A percentile compares a stretch with the other conserved stretches of the same genome.
These are phyloP conservation scores for Amia ocellicauda DNA, from an alignment of 2,113 vertebrate genomes.

Conservation along the genomic window DNA sequence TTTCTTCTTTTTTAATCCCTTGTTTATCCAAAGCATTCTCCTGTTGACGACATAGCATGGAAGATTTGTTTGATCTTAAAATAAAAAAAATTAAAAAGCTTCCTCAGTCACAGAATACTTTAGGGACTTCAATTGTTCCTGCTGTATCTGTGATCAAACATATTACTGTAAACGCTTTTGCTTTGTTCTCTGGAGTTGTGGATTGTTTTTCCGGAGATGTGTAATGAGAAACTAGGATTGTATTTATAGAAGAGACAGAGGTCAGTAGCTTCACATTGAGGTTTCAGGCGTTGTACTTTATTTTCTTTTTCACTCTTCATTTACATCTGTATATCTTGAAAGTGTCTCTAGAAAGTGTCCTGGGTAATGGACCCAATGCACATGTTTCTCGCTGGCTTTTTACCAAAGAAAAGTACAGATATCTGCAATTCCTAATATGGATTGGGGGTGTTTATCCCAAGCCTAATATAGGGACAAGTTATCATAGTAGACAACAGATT, in stretches of 20 bases:
- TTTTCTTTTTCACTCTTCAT: background rate
- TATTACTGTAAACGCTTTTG: background rate
- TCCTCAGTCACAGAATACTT: background rate
- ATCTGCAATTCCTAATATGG: too few relatives aligned
- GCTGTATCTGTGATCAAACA: background rate
- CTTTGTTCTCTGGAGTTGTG: background rate
- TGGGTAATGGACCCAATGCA: too few relatives aligned
- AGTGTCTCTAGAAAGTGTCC: too few relatives aligned
- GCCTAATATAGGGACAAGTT: too few relatives aligned
- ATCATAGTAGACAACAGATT: too few relatives aligned
- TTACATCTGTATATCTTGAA: too few relatives aligned
- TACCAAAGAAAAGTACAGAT: too few relatives aligned
- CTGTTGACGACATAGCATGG: background rate
- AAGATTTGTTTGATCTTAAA: background rate
- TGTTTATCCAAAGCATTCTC: background rate
- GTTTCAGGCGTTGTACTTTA: too few relatives aligned
- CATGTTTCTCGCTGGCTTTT: too few relatives aligned
- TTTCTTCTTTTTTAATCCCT: too few relatives aligned
- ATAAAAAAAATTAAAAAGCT: background rate
- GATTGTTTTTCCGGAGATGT: background rate
- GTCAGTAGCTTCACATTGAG: background rate
- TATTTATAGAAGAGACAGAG: background rate
- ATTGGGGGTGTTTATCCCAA: too few relatives aligned
- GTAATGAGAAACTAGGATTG: background rate
- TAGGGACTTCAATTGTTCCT: background rate